phyloP scores from a whole-genome alignment of 2,797 vertebrate genomes.

The Sphenopsis melanotis region DNA sequence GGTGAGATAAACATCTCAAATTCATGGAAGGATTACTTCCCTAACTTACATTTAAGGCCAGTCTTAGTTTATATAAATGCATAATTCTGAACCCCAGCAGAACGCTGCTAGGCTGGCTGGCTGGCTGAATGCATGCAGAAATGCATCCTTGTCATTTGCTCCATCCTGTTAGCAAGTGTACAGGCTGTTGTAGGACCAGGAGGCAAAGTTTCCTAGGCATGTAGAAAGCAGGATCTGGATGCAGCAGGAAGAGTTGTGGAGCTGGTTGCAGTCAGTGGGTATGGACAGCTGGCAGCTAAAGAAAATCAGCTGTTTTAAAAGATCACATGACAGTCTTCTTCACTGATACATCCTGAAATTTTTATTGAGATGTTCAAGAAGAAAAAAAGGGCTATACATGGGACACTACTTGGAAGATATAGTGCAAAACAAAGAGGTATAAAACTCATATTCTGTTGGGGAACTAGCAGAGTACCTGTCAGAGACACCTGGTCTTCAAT shows the following conservation, averaged over 20 bases:
- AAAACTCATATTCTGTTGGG: neutral
- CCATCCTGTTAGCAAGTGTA: neutral
- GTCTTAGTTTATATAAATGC: neutral
- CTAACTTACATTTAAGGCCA: neutral
- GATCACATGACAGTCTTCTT: neutral
- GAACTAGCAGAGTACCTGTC: neutral
- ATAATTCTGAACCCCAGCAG: neutral
- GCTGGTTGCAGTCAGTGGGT: neutral
- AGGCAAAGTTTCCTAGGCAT: neutral
- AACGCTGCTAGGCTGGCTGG: neutral
- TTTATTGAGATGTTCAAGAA: neutral
- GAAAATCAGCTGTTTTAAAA: neutral
- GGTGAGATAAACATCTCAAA: neutral
- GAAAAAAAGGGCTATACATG: neutral
- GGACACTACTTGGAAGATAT: neutral
- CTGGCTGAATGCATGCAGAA: neutral
- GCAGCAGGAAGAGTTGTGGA: neutral
- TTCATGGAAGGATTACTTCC: neutral
- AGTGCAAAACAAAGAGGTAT: neutral
- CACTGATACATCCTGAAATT: neutral
- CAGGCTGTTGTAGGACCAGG: neutral
- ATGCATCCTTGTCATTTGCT: neutral
- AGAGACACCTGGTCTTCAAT: neutral
- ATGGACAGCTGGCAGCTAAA: neutral
- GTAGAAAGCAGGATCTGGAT: neutral